Percentiles rank a stretch among this genome's conserved stretches.
phyloP scores from a whole-genome alignment of 2,113 vertebrate genomes.

The Zapus hudsonius region DNA sequence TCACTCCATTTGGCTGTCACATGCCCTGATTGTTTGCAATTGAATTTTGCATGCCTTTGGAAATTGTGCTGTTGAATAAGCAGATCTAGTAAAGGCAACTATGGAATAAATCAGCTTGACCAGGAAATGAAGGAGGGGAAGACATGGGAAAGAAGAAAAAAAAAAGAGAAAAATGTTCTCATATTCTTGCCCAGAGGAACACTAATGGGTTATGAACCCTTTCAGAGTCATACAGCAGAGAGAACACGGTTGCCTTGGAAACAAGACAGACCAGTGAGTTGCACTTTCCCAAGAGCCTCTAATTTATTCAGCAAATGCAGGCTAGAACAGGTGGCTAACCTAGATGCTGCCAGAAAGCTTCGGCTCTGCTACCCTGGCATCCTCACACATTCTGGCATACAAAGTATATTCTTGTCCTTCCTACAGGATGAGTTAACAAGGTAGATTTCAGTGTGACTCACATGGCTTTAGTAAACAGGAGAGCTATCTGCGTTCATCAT shows the following conservation, averaged over 20 bases:
- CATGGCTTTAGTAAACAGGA: neutral
- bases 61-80: slow-evolving; percentile 76
- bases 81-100: slow-evolving; percentile 70
- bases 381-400: slow-evolving; percentile 5
- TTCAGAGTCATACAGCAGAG: slow-evolving; percentile 79
- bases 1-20: slow-evolving; percentile 21
- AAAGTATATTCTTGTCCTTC: slow-evolving; percentile 47
- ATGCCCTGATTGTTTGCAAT: slow-evolving; percentile 55
- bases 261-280: slow-evolving; percentile 86
- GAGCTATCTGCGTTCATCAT: neutral
- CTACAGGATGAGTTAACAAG: neutral
- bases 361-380: slow-evolving; percentile 16
- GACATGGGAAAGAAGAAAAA: neutral
- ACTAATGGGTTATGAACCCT: slow-evolving; percentile 81
- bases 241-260: slow-evolving; percentile 88
- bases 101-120: slow-evolving; percentile 76
- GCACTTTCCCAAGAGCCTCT: slow-evolving; percentile 84
- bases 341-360: slow-evolving; percentile 83
- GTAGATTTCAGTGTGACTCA: neutral
- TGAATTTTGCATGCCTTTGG: slow-evolving; percentile 66
- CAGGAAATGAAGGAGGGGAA: neutral
- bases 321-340: slow-evolving; percentile 88
- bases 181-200: slow-evolving; percentile 78
- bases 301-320: slow-evolving; percentile 85
- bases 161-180: neutral